Conservation (phyloP, 1,140 invertebrate genomes). For the Diorhabda elongata region DNA sequence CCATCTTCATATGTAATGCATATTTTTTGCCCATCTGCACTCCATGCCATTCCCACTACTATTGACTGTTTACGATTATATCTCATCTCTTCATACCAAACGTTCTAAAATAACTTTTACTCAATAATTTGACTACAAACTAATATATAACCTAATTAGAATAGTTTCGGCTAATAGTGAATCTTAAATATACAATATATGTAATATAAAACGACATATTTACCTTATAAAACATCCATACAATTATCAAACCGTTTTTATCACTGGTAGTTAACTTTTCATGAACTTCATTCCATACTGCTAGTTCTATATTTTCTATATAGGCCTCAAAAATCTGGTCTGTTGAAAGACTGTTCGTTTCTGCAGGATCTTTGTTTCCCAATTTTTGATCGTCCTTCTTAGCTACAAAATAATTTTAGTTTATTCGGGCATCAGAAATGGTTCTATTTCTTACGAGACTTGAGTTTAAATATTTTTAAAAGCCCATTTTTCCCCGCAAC, state of each 20-base stretch:
- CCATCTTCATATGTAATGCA: conserved; percentile 99
- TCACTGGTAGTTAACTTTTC: conserved; percentile 97
- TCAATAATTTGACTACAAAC: too few relatives aligned
- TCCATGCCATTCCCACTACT: conserved; percentile 95
- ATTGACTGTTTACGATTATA: conserved; percentile 97
- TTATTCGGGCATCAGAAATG: not conserved
- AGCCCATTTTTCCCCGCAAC: conserved; percentile 94
- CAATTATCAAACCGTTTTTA: conserved; percentile 94
- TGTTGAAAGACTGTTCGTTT: conserved; percentile 83
- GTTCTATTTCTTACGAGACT: conserved; percentile 56
- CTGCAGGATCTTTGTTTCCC: conserved; percentile 56
- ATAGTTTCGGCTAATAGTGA: not conserved
- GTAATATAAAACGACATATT: not conserved
- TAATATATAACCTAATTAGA: not conserved
- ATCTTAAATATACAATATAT: too few relatives aligned
- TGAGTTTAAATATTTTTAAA: conserved; percentile 92
- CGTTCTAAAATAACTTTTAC: conserved; percentile 54
- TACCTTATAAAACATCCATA: conserved; percentile 96
- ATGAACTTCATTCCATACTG: conserved; percentile 94
- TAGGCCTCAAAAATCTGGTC: conserved; percentile 97
- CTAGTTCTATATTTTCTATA: conserved; percentile 77
- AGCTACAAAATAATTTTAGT: conserved; percentile 34
- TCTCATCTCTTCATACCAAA: conserved; percentile 99
- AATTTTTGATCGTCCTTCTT: conserved; percentile 51
- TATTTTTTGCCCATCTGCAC: conserved; percentile 93